Base-by-base conservation (phyloP, 2,113 vertebrate species). In the Neodon shergylaensis region DNA sequence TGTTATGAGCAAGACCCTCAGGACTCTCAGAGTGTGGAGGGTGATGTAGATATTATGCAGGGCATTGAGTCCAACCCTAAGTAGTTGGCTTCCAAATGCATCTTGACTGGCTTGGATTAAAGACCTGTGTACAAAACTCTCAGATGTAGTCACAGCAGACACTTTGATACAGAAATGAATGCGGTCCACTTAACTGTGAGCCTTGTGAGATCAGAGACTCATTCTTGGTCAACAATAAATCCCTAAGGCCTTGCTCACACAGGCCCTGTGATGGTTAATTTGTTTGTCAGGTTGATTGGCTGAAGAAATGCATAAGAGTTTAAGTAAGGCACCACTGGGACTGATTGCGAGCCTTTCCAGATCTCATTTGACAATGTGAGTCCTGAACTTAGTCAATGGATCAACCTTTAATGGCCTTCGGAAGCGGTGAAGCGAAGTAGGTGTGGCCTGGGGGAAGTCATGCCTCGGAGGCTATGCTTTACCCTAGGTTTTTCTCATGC, bases 1-100 rank as follows among this genome's bases (percentile, higher is more conserved):
- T 14, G 44, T 22, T 33, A 42, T 49, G 31, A 6, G 19, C 21
- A 82, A 47, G 33, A n/a, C 47, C 22, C 12, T 79, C 28, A 81
- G 24, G 78, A 54, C 19, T 54, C 49, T 54, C 78, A 81, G 36
- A 17, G 31, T 36, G 0, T 19, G 31, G 44, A 24, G 44, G 31
- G 28, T 36, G 77, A 44, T 77, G 24, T 54, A 77, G 42, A 47
- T 31, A 66, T 31, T 16, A 21, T 1, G 9, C 28, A 33, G 82
- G 39, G 14, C 24, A 65, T 26, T 31, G 26, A 14, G n/a, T 49
- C n/a, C 54, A 87, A 0, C 10, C 3, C 13, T 47, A 66, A 16
- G 10, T 7, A 4, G 3, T 1, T 21, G 3, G 44, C 65, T 73
- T 5, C 7, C n/a, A 22, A 11, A 36, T 0, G 7, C 0, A 1